phyloP scores from a whole-genome alignment of 2,888 invertebrate genomes.

The Netelia virgata region DNA sequence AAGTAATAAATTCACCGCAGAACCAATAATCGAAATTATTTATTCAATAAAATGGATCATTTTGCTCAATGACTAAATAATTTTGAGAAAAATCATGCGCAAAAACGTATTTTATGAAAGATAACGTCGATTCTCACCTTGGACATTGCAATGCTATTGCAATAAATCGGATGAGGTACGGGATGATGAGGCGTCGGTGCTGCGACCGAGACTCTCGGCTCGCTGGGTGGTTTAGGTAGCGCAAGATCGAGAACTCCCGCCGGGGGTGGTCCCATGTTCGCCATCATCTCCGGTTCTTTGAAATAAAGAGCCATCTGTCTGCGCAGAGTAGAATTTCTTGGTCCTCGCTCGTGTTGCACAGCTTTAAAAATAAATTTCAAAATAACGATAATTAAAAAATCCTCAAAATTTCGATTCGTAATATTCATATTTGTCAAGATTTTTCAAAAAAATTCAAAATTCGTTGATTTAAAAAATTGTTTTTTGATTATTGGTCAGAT shows the following conservation, averaged over 20 bases:
- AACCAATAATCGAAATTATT: no score
- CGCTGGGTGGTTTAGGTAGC: slow-evolving; percentile 83
- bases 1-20: no score
- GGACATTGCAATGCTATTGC: slow-evolving; percentile 81
- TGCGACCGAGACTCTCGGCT: slow-evolving; percentile 72
- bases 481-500: not conserved
- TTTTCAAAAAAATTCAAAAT: not conserved
- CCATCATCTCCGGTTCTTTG: slow-evolving; percentile 87
- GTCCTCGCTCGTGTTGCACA: slow-evolving; percentile 99
- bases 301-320: slow-evolving; percentile 95
- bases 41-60: no score
- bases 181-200: slow-evolving; percentile 75
- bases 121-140: slow-evolving; percentile 82
- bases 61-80: no score
- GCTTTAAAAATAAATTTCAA: slow-evolving; percentile 87
- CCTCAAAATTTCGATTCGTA: slow-evolving; percentile 1
- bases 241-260: slow-evolving; percentile 86
- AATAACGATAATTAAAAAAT: not conserved
- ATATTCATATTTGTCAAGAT: not conserved
- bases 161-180: slow-evolving; percentile 77
- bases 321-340: slow-evolving; percentile 96
- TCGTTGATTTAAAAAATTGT: no score
- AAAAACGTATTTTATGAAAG: no score
- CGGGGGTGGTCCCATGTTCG: slow-evolving; percentile 81
- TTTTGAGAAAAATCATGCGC: no score